Evolutionary conservation across 1,140 invertebrate species (phyloP).

Genomic region (Epicauta chinensis): DNA sequence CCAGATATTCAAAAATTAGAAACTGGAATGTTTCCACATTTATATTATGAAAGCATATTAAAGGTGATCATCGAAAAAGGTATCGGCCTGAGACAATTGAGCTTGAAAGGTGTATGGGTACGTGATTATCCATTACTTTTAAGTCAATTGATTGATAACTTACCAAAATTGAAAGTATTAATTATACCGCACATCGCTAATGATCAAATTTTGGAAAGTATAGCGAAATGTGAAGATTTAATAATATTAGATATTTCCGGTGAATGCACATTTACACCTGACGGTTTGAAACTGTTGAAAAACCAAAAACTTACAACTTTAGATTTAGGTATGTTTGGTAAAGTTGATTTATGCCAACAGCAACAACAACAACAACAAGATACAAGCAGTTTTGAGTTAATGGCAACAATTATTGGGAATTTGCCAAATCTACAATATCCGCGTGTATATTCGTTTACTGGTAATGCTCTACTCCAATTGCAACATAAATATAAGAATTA

Average conservation of each 20-base stretch:
- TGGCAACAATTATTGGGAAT: slow-evolving; percentile 52
- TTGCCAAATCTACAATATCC: slow-evolving; percentile 55
- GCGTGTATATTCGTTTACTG: slow-evolving; percentile 58
- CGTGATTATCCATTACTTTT: slow-evolving; percentile 57
- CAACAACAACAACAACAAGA: slow-evolving; percentile 29
- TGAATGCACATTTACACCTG: slow-evolving; percentile 40
- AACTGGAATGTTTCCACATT: slow-evolving; percentile 58
- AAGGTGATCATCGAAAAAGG: slow-evolving; percentile 55
- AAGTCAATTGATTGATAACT: slow-evolving; percentile 50
- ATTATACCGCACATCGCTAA: slow-evolving; percentile 63
- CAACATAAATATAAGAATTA: slow-evolving; percentile 48
- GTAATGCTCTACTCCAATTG: slow-evolving; percentile 50
- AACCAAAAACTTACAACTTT: slow-evolving; percentile 52
- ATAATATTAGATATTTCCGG: slow-evolving; percentile 57
- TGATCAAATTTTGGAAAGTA: slow-evolving; percentile 56
- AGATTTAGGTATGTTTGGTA: slow-evolving; percentile 58
- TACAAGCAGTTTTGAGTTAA: slow-evolving; percentile 25
- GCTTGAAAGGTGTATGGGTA: slow-evolving; percentile 64
- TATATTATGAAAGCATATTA: slow-evolving; percentile 58
- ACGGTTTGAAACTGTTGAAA: slow-evolving; percentile 30
- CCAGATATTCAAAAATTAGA: slow-evolving; percentile 55
- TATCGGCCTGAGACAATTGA: slow-evolving; percentile 51
- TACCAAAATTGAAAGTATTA: slow-evolving; percentile 50
- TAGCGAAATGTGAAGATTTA: slow-evolving; percentile 49
- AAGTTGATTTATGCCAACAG: slow-evolving; percentile 56